These are phyloP conservation scores for Sarotherodon lohbergeri DNA, from an alignment of 2,113 vertebrate genomes.

Conservation along the genomic window DNA sequence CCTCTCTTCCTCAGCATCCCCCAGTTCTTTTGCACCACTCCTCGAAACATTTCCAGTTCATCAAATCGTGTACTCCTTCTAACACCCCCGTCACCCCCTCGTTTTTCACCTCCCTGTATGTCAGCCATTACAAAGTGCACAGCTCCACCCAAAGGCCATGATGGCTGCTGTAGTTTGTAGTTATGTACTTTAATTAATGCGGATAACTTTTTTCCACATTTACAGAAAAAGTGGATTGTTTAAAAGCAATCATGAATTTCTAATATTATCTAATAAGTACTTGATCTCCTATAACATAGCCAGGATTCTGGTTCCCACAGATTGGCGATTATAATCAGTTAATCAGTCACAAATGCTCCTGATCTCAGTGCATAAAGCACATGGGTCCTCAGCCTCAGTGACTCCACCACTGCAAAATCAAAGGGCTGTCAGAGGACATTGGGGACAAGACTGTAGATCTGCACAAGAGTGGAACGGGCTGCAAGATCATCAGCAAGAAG, in stretches of 20 bases:
- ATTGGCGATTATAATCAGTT: not conserved
- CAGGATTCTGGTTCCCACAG: not conserved
- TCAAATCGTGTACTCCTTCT: not conserved
- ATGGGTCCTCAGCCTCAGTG: not conserved
- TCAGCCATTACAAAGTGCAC: not conserved
- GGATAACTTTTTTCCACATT: not conserved
- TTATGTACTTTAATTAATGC: not conserved
- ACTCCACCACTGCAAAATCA: not conserved
- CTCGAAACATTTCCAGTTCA: conserved; percentile 6
- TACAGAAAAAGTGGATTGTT: not conserved
- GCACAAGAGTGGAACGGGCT: not conserved
- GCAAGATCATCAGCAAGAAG: not conserved
- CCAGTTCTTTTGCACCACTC: not conserved
- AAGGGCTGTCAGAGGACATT: not conserved
- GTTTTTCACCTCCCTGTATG: not conserved
- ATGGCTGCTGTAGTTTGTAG: not conserved
- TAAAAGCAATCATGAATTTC: not conserved
- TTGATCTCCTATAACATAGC: not conserved
- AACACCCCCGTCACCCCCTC: not conserved
- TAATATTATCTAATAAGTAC: not conserved
- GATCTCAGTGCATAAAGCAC: not conserved
- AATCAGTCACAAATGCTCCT: not conserved
- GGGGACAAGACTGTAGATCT: not conserved
- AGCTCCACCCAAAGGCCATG: not conserved
- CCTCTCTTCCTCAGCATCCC: not conserved